These are phyloP conservation scores for Enteromius mattozi DNA, from an alignment of 2,797 vertebrate species.

Conservation along the genomic window DNA sequence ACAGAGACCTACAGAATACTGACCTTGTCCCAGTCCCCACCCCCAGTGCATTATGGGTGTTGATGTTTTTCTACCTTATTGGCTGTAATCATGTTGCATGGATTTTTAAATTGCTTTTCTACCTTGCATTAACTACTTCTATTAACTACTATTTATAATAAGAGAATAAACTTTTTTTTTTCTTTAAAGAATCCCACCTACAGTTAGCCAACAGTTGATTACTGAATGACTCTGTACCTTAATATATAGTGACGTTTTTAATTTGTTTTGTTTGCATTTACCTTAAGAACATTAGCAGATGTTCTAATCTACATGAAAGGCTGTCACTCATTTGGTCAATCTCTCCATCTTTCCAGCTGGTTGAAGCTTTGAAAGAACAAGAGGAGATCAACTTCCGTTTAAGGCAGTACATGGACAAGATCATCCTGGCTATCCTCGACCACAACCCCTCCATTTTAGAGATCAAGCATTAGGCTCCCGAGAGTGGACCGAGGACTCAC, in stretches of 20 bases:
- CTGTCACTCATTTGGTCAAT: background rate
- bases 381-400: slow-evolving; percentile 94
- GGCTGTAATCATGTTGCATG: background rate
- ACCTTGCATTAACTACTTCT: background rate
- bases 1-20: background rate
- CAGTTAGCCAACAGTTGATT: background rate
- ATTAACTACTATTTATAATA: background rate
- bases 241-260: background rate
- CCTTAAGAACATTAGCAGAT: background rate
- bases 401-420: slow-evolving; percentile 99
- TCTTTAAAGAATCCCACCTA: background rate
- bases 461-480: slow-evolving; percentile 88
- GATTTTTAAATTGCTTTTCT: background rate
- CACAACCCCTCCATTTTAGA: slow-evolving; percentile 98
- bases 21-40: background rate
- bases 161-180: too few relatives aligned
- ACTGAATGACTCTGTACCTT: background rate
- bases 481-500: slow-evolving; percentile 26
- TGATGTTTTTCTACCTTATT: background rate
- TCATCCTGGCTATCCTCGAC: slow-evolving; percentile 96
- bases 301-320: background rate
- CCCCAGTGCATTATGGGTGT: background rate
- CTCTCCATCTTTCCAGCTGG: slow-evolving; percentile 35
- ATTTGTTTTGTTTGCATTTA: background rate
- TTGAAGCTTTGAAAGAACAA: slow-evolving; percentile 74